Conservation (phyloP, 2,113 vertebrate species). For the Corythoichthys haematopterus region DNA sequence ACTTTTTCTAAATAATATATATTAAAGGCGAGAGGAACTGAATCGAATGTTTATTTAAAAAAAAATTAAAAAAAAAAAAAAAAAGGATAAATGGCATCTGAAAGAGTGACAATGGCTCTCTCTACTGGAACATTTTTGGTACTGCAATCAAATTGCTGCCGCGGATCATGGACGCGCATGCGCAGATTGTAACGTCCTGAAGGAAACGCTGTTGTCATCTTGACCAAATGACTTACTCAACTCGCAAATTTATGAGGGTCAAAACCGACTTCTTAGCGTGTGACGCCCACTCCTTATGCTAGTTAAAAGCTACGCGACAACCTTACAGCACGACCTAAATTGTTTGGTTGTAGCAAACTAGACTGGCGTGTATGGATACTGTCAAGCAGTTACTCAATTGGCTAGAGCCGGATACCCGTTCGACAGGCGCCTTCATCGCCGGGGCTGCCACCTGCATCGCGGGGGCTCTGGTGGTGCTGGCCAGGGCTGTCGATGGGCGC, state of each 20-base stretch:
- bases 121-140: not conserved
- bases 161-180: not conserved
- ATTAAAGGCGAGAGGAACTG: too few relatives aligned
- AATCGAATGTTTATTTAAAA: too few relatives aligned
- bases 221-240: not conserved
- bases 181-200: not conserved
- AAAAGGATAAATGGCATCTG: not conserved
- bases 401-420: slow-evolving; percentile 1
- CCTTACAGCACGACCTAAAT: not conserved
- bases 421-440: slow-evolving; percentile 12
- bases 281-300: not conserved
- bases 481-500: slow-evolving; percentile 9
- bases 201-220: not conserved
- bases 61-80: too few relatives aligned
- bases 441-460: slow-evolving; percentile 22
- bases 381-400: not conserved
- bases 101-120: not conserved
- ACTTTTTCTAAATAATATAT: too few relatives aligned
- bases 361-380: not conserved
- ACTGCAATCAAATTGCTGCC: not conserved
- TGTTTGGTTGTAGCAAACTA: not conserved
- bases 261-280: not conserved
- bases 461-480: slow-evolving; percentile 30
- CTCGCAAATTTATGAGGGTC: not conserved
- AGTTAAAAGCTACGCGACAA: too few relatives aligned